A percentile compares a stretch with the other conserved stretches of the same genome.
These are phyloP conservation scores for Trogon surrucura DNA, from an alignment of 2,113 vertebrate genomes.

Conservation along the genomic window DNA sequence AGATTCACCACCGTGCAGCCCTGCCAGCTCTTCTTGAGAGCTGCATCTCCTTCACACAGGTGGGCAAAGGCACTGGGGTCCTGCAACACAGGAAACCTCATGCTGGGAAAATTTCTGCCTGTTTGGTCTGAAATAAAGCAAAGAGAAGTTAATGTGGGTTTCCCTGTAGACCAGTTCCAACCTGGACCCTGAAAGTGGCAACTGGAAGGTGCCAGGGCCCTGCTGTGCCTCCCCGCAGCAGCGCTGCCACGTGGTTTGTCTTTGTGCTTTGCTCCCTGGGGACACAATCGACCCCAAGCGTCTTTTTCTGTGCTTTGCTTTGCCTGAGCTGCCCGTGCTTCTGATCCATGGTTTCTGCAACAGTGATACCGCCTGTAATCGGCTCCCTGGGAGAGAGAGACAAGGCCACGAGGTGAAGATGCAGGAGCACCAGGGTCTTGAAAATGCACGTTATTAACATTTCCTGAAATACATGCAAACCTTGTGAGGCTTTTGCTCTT, in stretches of 20 bases:
- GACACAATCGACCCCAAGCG: fast-evolving
- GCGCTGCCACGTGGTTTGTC: background rate
- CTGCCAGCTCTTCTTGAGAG: background rate
- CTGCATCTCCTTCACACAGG: background rate
- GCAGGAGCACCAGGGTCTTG: background rate
- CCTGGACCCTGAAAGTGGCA: background rate
- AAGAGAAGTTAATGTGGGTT: background rate
- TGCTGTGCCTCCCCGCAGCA: background rate
- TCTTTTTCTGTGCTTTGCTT: background rate
- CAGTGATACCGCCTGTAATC: background rate
- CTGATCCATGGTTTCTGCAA: background rate
- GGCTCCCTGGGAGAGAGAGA: background rate
- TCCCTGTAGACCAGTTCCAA: fast-evolving
- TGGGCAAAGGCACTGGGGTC: background rate
- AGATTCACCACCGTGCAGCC: background rate
- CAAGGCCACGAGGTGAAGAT: background rate
- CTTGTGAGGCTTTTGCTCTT: background rate
- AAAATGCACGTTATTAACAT: background rate
- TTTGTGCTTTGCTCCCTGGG: background rate
- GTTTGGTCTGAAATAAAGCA: background rate
- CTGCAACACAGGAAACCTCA: background rate
- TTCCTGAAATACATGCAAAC: background rate
- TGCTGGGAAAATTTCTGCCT: background rate
- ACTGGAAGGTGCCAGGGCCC: fast-evolving
- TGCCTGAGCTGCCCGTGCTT: background rate